Evolutionary conservation across 2,113 vertebrate species (phyloP).

Genomic region (Scopus umbretta): DNA sequence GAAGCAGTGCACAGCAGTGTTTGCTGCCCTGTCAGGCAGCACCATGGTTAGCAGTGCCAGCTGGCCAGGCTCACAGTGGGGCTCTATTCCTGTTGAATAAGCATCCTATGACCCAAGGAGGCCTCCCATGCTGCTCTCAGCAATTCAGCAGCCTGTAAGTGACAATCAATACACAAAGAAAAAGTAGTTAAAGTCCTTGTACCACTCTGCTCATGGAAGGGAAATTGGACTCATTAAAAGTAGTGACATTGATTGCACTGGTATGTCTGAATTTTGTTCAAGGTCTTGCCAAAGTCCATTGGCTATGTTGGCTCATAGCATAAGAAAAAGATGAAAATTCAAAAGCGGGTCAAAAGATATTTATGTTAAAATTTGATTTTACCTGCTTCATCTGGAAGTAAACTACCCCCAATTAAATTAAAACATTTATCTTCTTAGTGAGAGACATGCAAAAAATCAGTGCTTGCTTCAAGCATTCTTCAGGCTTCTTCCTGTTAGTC

Average conservation of each 20-base stretch:
- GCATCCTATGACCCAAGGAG: not conserved
- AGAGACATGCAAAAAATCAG: not conserved
- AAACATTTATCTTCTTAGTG: not conserved
- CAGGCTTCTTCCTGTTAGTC: not conserved
- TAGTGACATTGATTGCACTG: not conserved
- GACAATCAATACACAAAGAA: not conserved
- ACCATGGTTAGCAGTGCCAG: not conserved
- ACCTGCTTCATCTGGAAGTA: not conserved
- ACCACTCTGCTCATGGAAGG: not conserved
- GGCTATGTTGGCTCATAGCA: not conserved
- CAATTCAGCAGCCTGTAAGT: not conserved
- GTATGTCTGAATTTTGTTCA: not conserved
- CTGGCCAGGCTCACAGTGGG: accelerated
- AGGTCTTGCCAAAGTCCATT: not conserved
- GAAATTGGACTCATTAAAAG: not conserved
- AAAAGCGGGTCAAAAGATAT: not conserved
- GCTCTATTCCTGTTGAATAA: not conserved
- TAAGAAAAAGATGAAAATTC: not conserved
- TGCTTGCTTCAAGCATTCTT: not conserved
- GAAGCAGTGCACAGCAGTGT: not conserved
- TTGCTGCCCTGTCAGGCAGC: not conserved
- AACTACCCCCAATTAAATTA: not conserved
- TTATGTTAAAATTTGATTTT: not conserved
- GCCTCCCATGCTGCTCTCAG: not conserved
- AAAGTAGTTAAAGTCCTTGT: not conserved